phyloP scores from a whole-genome alignment of 2,113 vertebrate genomes.

The Physeter macrocephalus region DNA sequence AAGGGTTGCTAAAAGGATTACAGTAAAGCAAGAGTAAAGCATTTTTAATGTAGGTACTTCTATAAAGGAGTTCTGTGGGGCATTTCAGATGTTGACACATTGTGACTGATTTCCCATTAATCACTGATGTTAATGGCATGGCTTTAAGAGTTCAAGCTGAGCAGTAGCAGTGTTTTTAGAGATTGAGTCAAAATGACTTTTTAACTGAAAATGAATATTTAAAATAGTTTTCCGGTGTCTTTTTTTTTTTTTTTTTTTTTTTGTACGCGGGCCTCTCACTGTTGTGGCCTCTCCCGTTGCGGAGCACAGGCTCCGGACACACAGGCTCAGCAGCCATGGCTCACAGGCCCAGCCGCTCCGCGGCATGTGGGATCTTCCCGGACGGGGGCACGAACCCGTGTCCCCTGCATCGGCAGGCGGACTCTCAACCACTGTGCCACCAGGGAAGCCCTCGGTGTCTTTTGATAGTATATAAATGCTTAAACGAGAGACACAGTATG shows the following conservation, averaged over 20 bases:
- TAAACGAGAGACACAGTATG: conserved; percentile 3
- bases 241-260: too few species aligned
- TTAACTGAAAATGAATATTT: neutral
- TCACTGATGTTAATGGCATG: conserved; percentile 30
- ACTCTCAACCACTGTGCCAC: too few species aligned
- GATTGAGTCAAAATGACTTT: conserved; percentile 4
- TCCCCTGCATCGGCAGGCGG: too few species aligned
- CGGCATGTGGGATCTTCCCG: too few species aligned
- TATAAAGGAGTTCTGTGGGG: conserved; percentile 1
- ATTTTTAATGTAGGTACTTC: conserved; percentile 13
- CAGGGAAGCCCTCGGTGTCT: neutral
- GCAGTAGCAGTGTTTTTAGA: conserved; percentile 4
- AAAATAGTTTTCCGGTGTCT: conserved; percentile 32
- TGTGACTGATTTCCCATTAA: conserved; percentile 33
- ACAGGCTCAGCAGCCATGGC: too few species aligned
- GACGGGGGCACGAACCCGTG: too few species aligned
- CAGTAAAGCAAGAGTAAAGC: conserved; percentile 14
- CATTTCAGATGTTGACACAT: conserved; percentile 23
- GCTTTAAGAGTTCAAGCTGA: conserved; percentile 26
- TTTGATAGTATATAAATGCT: conserved; percentile 15
- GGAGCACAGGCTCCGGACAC: too few species aligned
- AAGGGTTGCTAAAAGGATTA: conserved; percentile 31
- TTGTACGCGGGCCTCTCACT: too few species aligned
- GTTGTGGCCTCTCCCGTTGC: too few species aligned
- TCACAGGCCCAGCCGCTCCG: too few species aligned